These are phyloP conservation scores for Tethea ocularis DNA, from an alignment of 2,888 invertebrate species.

Conservation along the genomic window DNA sequence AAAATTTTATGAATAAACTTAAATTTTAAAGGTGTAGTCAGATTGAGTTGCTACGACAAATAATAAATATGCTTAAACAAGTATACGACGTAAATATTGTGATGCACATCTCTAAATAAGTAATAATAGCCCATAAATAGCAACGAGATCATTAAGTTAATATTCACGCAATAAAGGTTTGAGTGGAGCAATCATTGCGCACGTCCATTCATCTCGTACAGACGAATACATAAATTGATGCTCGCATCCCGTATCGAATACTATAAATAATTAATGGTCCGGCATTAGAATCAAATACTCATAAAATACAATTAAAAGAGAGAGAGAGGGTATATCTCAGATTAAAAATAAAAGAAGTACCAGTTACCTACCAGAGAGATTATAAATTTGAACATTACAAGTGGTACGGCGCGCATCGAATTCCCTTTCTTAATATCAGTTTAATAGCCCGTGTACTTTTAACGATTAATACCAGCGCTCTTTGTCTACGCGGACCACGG, in stretches of 20 bases:
- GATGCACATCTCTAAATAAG: slow-evolving; percentile 1
- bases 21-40: not conserved
- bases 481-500: slow-evolving; percentile 54
- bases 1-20: not conserved
- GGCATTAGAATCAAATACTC: slow-evolving; percentile 83
- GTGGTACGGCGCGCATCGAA: slow-evolving; percentile 75
- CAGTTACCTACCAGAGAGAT: slow-evolving; percentile 79
- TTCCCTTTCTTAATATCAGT: slow-evolving; percentile 75
- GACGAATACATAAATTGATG: slow-evolving; percentile 76
- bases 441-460: slow-evolving; percentile 70
- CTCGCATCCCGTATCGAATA: slow-evolving; percentile 79
- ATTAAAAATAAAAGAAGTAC: slow-evolving; percentile 76
- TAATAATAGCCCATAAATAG: slow-evolving; percentile 21
- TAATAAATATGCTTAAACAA: not conserved
- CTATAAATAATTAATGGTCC: slow-evolving; percentile 82
- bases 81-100: not conserved
- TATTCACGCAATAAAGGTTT: slow-evolving; percentile 56
- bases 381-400: slow-evolving; percentile 82
- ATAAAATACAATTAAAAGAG: slow-evolving; percentile 84
- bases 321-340: slow-evolving; percentile 75
- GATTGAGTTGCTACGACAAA: not conserved
- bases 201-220: slow-evolving; percentile 61
- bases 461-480: slow-evolving; percentile 63
- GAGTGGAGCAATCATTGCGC: slow-evolving; percentile 56
- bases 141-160: slow-evolving; percentile 30